Evolutionary conservation across 2,113 vertebrate genomes (phyloP).

Genomic region (Erinaceus europaeus): DNA sequence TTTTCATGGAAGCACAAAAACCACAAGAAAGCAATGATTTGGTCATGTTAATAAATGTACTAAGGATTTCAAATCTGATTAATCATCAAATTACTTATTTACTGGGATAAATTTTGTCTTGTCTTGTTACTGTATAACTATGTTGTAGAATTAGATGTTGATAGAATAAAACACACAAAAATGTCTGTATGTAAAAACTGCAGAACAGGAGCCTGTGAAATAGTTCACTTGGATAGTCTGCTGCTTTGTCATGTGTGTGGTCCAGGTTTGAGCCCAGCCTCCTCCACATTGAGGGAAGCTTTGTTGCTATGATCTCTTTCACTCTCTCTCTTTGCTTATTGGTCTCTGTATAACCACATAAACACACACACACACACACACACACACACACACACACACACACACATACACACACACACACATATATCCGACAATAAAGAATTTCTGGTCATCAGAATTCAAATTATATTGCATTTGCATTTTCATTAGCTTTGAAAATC

Average conservation of each 20-base stretch:
- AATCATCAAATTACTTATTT: constrained; percentile 1
- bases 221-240: too few relatives aligned
- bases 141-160: constrained; percentile 14
- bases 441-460: constrained; percentile 14
- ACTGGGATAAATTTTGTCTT: background rate
- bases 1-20: background rate
- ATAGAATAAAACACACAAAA: background rate
- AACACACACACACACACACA: too few relatives aligned
- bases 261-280: too few relatives aligned
- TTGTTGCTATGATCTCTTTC: too few relatives aligned
- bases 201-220: too few relatives aligned
- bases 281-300: too few relatives aligned
- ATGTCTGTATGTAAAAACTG: background rate
- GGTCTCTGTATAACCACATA: too few relatives aligned
- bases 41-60: background rate
- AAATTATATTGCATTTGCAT: constrained; percentile 32
- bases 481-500: constrained; percentile 42
- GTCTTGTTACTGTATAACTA: background rate
- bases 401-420: too few relatives aligned
- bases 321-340: too few relatives aligned
- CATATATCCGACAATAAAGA: too few relatives aligned
- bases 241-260: too few relatives aligned
- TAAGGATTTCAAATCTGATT: background rate
- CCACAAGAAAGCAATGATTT: background rate
- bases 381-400: too few relatives aligned